Evolutionary conservation across 2,797 vertebrate genomes (phyloP).

Genomic region (Siniperca undulata): DNA sequence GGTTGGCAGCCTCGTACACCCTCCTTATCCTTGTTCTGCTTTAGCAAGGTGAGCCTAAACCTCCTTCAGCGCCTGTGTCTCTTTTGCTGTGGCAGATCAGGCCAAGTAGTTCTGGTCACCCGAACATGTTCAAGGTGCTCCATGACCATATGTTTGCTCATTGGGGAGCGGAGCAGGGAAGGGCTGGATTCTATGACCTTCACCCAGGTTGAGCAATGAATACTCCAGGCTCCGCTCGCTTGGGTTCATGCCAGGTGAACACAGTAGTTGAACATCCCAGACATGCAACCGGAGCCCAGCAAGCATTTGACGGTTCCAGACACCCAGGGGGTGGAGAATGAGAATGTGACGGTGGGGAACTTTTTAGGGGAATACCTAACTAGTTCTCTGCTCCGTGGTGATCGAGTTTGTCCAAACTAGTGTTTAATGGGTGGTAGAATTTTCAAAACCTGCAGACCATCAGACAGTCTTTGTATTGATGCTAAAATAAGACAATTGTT

Average conservation of each 20-base stretch:
- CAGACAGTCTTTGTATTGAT: background rate
- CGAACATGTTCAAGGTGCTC: conserved; percentile 87
- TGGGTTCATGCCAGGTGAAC: conserved; percentile 86
- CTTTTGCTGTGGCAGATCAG: conserved; percentile 55
- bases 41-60: conserved; percentile 61
- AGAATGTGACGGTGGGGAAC: conserved; percentile 5
- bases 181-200: conserved; percentile 83
- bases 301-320: conserved; percentile 22
- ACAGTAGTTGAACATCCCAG: conserved; percentile 68
- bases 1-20: conserved; percentile 26
- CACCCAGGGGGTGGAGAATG: conserved; percentile 22
- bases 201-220: conserved; percentile 84
- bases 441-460: conserved; percentile 13
- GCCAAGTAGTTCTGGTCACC: conserved; percentile 75
- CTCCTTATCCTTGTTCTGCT: conserved; percentile 64
- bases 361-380: conserved; percentile 1
- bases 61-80: conserved; percentile 57
- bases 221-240: conserved; percentile 81
- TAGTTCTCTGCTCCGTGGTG: background rate
- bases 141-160: conserved; percentile 87
- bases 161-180: conserved; percentile 79
- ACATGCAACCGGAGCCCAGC: conserved; percentile 54
- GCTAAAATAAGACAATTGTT: background rate
- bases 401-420: background rate
- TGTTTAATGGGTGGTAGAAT: background rate